Evolutionary conservation across 2,113 vertebrate genomes (phyloP).

Genomic region (Cranoglanis bouderius): DNA sequence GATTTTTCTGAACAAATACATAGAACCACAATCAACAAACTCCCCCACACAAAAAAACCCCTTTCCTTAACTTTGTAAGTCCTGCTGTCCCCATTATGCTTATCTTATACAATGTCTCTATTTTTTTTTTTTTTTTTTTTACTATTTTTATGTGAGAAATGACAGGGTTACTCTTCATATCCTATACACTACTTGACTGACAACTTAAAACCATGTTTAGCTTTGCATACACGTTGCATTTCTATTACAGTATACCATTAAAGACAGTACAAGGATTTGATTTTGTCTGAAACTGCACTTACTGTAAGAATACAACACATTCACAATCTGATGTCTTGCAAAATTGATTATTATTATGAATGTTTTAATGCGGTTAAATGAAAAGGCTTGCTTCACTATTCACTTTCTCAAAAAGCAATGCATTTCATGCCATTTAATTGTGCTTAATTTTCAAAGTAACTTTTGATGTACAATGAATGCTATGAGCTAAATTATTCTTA

Average conservation of each 20-base stretch:
- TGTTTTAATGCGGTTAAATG: conserved; percentile 23
- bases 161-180: conserved; percentile 1
- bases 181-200: conserved; percentile 61
- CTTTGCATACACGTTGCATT: conserved; percentile 22
- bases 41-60: background rate
- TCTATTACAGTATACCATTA: conserved; percentile 19
- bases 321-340: background rate
- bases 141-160: conserved; percentile 5
- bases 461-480: conserved; percentile 7
- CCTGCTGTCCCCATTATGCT: background rate
- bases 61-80: background rate
- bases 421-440: conserved; percentile 2
- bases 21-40: background rate
- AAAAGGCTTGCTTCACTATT: conserved; percentile 18
- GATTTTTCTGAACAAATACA: background rate
- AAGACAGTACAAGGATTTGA: conserved; percentile 22
- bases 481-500: conserved; percentile 4
- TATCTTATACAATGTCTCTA: background rate
- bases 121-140: background rate
- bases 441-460: conserved; percentile 4
- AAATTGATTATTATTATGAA: conserved; percentile 11
- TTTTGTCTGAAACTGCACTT: conserved; percentile 1
- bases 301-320: conserved; percentile 7
- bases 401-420: background rate
- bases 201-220: conserved; percentile 39